Evolutionary conservation across 1,140 invertebrate genomes (phyloP).

Genomic region (Drosophila ohnishii): DNA sequence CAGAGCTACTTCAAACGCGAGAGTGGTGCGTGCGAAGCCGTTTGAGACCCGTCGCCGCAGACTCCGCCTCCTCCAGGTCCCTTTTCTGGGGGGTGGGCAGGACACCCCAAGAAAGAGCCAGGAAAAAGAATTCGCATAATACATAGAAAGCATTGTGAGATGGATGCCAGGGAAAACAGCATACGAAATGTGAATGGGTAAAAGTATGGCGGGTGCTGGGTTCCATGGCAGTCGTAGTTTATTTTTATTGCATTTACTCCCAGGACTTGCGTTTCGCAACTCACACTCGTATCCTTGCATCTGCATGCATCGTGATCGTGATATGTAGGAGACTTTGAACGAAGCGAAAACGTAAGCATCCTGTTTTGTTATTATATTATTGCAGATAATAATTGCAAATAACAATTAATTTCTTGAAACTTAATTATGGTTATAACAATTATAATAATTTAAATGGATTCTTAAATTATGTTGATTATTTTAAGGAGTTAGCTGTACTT

Average conservation of each 20-base stretch:
- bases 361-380: not conserved
- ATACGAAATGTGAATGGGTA: not conserved
- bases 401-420: too few species aligned
- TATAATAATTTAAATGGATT: too few species aligned
- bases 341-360: not conserved
- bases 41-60: slow-evolving; percentile 37
- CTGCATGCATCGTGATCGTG: slow-evolving; percentile 63
- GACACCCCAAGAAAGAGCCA: slow-evolving; percentile 18
- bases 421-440: too few species aligned
- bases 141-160: slow-evolving; percentile 55
- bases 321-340: slow-evolving; percentile 49
- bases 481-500: not conserved
- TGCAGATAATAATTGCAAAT: too few species aligned
- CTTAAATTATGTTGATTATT: not conserved
- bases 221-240: slow-evolving; percentile 68
- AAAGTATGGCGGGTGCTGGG: not conserved
- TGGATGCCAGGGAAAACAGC: not conserved
- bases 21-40: slow-evolving; percentile 59
- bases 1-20: slow-evolving; percentile 77
- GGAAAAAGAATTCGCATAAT: slow-evolving; percentile 67
- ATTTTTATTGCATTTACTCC: slow-evolving; percentile 76
- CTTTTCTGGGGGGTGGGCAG: not conserved
- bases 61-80: slow-evolving; percentile 21
- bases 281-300: slow-evolving; percentile 46
- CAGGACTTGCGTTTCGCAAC: not conserved